These are phyloP conservation scores for Ranitomeya imitator DNA, from an alignment of 2,113 vertebrate species.

Conservation along the genomic window DNA sequence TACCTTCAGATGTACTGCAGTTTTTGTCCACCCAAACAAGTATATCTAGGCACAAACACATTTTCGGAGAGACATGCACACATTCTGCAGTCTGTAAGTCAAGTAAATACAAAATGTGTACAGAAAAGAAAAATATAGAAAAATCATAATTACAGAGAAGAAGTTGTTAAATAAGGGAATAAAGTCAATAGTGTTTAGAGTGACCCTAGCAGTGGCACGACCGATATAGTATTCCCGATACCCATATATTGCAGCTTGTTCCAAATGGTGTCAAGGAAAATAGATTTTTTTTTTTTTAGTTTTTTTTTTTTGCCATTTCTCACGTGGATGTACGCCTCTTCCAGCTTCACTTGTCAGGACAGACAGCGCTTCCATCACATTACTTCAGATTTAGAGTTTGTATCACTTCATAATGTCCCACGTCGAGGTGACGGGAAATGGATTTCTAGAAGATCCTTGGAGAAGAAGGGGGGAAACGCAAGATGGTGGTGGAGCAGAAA, in stretches of 20 bases:
- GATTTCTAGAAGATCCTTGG: background rate
- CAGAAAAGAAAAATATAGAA: background rate
- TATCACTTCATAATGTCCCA: background rate
- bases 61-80: background rate
- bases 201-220: constrained; percentile 13
- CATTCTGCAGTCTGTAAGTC: background rate
- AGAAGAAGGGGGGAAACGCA: background rate
- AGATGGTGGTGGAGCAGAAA: constrained; percentile 45
- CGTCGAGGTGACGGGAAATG: background rate
- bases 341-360: background rate
- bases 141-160: background rate
- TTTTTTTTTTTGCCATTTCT: background rate
- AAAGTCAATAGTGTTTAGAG: background rate
- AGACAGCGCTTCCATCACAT: background rate
- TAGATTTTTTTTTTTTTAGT: too few relatives aligned
- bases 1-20: background rate
- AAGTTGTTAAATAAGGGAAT: constrained; percentile 2
- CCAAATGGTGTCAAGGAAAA: background rate
- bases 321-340: too few relatives aligned
- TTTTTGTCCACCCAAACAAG: background rate
- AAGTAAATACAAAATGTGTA: background rate
- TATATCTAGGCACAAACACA: background rate
- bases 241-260: background rate
- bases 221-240: background rate
- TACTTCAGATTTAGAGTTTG: background rate